These are phyloP conservation scores for Lypha dubia DNA, from an alignment of 2,888 invertebrate genomes.

Conservation along the genomic window DNA sequence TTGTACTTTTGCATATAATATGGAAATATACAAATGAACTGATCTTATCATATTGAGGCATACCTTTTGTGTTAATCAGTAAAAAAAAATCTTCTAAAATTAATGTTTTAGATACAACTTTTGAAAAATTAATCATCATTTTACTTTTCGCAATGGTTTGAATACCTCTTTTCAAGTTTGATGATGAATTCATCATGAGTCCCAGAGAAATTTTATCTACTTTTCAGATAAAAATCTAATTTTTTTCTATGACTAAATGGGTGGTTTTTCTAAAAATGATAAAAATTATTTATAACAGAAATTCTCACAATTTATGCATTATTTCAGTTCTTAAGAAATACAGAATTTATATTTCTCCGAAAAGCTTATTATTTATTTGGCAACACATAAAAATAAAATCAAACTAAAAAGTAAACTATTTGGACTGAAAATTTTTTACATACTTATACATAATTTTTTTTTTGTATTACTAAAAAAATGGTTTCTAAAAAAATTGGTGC, in stretches of 20 bases:
- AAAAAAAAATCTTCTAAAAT: not conserved
- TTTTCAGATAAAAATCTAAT: not conserved
- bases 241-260: not conserved
- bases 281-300: not conserved
- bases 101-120: not conserved
- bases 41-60: not conserved
- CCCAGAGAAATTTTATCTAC: not conserved
- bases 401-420: no score
- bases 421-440: no score
- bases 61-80: not conserved
- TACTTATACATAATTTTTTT: no score
- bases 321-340: not conserved
- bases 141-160: not conserved
- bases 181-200: not conserved
- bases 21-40: no score
- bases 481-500: no score
- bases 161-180: not conserved
- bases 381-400: not conserved
- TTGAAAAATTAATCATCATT: not conserved
- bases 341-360: not conserved
- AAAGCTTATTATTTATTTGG: not conserved
- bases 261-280: not conserved
- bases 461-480: no score
- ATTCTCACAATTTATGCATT: not conserved
- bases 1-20: no score